Evolutionary conservation across 2,113 vertebrate genomes (phyloP), one percentile per base, ranked within the genome.

Genomic region (Oncorhynchus tshawytscha): DNA sequence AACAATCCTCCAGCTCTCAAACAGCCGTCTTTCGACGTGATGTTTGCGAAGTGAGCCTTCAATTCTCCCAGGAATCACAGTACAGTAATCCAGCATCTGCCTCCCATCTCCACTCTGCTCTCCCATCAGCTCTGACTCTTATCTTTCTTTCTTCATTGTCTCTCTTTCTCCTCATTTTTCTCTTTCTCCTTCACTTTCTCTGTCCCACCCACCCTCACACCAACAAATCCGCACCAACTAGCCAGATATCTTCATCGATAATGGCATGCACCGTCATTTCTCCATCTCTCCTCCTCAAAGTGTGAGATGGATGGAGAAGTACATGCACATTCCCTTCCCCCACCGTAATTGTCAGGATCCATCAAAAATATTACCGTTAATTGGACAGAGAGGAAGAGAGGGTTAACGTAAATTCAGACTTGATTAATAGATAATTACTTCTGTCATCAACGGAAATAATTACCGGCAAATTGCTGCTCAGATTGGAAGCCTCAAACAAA

Each of bases 401-500:
- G 20, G 64, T 67, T 29, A 57, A 20, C 29, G 49, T 16, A 12
- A 18, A 73, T 39, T 77, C 22, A 67, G 79, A 68, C 22, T 74
- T 83, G 81, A 86, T 86, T 79, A 87, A 71, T 74, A 76, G 76
- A 77, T 81, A 78, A 87, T 85, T 79, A 76, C 81, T 24, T 78
- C 74, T 69, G 81, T 81, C 76, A 51, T 49, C 39, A 34, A 79
- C 72, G 75, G 64, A 83, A 76, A 71, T 31, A 16, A 39, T 11
- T 24, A 67, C 54, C 29, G 57, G 11, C 65, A 67, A 67, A 67
- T 67, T 67, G 25, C 59, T 8, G 9, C n/a, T 62, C 59, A 20
- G 18, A 62, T 62, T 22, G 20, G n/a, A 22, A 62, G 59, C 2
- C 59, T 22, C 51, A 5, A 22, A n/a, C n/a, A 2, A 13, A 20